These are phyloP conservation scores for Margarornis squamiger DNA, from an alignment of 2,797 vertebrate species.

Conservation along the genomic window DNA sequence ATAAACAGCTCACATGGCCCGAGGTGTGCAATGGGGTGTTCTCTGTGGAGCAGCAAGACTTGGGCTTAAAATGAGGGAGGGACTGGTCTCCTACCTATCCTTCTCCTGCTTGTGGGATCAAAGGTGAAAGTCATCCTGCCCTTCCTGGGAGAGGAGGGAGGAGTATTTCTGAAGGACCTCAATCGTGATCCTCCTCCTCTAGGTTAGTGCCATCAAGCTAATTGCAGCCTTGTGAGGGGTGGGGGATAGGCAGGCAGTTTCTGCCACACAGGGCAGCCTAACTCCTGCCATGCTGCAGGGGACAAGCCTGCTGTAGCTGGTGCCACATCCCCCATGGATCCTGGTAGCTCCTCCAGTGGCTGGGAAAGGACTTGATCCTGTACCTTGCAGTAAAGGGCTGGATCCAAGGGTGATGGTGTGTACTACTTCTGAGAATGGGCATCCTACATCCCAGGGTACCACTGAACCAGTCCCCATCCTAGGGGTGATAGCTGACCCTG, in stretches of 20 bases:
- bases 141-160: background rate
- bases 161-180: background rate
- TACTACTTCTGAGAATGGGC: fast-evolving
- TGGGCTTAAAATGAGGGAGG: background rate
- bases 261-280: background rate
- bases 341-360: background rate
- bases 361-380: background rate
- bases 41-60: background rate
- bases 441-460: fast-evolving
- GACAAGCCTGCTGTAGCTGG: background rate
- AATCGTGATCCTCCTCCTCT: background rate
- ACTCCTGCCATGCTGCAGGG: background rate
- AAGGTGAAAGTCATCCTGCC: background rate
- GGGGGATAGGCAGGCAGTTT: background rate
- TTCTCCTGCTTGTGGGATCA: background rate
- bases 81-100: fast-evolving
- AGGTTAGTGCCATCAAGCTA: background rate
- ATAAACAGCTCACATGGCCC: background rate
- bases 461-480: fast-evolving
- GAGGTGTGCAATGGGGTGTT: background rate
- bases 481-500: background rate
- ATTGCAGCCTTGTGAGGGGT: background rate
- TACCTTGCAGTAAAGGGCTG: background rate
- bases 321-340: background rate
- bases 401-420: background rate